Evolutionary conservation across 2,797 vertebrate species (phyloP), one percentile per base, ranked within the genome.

Genomic region (Distichodus sexfasciatus): DNA sequence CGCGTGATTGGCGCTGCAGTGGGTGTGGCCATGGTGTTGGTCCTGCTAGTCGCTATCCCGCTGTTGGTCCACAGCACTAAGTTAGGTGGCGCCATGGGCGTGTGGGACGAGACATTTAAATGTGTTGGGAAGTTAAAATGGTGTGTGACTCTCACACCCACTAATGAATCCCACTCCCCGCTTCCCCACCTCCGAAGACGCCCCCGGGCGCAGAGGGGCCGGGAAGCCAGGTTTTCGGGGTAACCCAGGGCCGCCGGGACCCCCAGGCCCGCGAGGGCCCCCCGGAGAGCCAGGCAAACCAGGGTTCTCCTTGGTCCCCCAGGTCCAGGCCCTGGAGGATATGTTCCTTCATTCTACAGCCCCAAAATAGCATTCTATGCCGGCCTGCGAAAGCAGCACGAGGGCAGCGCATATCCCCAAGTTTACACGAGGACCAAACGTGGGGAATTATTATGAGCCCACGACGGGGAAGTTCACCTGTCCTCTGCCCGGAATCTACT

Each of bases 41-140:
- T 98, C 72, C 88, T 98, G 70, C 90, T 98, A 67, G 93, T 98
- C 82, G 94, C 96, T 84, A 98, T 98, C 81, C 96, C 96, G 36
- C 86, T 98, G 85, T 93, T 98, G 87, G 96, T 98, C 72, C 95
- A 96, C 88, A 94, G 93, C 87, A 96, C 95, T 66, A 95, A 94
- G 79, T 84, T 88, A 79, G 90, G 85, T 58, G 93, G 92, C 21
- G 91, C 92, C 12, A 88, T 88, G 70, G 86, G n/a, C n/a, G n/a
- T n/a, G n/a, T n/a, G n/a, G n/a, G n/a, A n/a, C n/a, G n/a, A n/a
- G n/a, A n/a, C n/a, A n/a, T n/a, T n/a, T n/a, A n/a, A n/a, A n/a
- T n/a, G n/a, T n/a, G n/a, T n/a, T n/a, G n/a, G n/a, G n/a, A n/a
- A n/a, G n/a, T n/a, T n/a, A 91, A 91, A 67, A 94, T 93, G 92